A percentile compares a stretch with the other conserved stretches of the same genome.
These are phyloP conservation scores for Dermatemys mawii DNA, from an alignment of 2,113 vertebrate genomes.

Conservation along the genomic window DNA sequence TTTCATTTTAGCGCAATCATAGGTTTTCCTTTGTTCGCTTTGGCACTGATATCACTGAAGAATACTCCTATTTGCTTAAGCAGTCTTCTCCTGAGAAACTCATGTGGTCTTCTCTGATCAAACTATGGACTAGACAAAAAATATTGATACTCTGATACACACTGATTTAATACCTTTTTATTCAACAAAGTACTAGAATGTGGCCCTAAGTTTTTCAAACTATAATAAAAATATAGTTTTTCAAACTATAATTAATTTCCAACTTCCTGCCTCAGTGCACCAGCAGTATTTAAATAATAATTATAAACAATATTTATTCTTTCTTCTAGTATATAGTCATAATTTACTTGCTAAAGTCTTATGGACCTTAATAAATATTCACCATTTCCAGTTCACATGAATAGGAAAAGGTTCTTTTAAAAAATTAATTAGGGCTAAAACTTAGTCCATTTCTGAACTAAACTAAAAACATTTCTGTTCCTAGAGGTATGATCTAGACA, in stretches of 20 bases:
- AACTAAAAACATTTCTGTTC: neutral
- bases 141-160: no score
- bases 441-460: neutral
- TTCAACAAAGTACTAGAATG: neutral
- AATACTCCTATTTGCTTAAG: neutral
- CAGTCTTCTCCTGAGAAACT: neutral
- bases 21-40: neutral
- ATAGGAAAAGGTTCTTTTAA: neutral
- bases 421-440: neutral
- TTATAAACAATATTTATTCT: neutral
- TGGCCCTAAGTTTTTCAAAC: neutral
- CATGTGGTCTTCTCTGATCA: neutral
- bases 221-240: neutral
- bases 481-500: fast-evolving
- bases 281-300: neutral
- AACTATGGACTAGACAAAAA: no score
- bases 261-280: neutral
- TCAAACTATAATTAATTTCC: neutral
- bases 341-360: neutral
- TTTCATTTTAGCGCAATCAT: neutral
- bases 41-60: neutral
- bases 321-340: neutral
- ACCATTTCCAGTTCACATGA: fast-evolving
- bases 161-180: no score
- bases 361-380: neutral